Evolutionary conservation across 2,797 vertebrate species (phyloP).

Genomic region (Sylvilagus floridanus): DNA sequence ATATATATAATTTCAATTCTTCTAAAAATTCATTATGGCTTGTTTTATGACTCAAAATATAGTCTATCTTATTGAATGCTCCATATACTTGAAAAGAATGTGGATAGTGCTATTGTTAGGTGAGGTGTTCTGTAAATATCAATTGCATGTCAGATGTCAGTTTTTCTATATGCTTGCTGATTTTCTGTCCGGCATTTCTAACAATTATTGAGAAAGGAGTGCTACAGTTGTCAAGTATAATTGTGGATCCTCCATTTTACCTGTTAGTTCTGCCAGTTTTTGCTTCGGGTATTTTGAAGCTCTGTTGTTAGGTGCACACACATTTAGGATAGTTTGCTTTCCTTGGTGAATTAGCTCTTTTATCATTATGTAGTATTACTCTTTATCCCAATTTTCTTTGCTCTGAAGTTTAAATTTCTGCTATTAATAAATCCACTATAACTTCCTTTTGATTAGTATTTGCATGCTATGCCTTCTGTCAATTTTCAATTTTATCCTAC

Average conservation of each 20-base stretch:
- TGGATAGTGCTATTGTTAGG: not conserved
- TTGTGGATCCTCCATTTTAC: conserved; percentile 66
- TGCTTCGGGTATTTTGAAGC: conserved; percentile 70
- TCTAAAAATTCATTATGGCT: conserved; percentile 58
- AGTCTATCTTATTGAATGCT: conserved; percentile 50
- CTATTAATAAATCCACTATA: conserved; percentile 43
- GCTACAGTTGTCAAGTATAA: conserved; percentile 66
- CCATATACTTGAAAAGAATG: conserved; percentile 67
- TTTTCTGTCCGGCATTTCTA: conserved; percentile 66
- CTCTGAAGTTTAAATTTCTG: conserved; percentile 67
- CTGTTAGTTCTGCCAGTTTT: conserved; percentile 69
- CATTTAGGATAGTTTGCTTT: conserved; percentile 46
- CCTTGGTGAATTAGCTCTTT: conserved; percentile 62
- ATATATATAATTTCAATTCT: conserved; percentile 46
- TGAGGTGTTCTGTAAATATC: conserved; percentile 59
- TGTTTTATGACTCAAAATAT: conserved; percentile 53
- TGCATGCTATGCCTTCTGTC: conserved; percentile 41
- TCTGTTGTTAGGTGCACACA: conserved; percentile 47
- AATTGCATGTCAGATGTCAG: conserved; percentile 56
- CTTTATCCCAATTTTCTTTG: conserved; percentile 63
- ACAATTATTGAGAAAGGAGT: conserved; percentile 63
- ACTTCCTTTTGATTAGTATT: conserved; percentile 62
- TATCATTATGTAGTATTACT: conserved; percentile 55
- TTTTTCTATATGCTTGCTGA: conserved; percentile 65
- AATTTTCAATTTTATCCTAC: conserved; percentile 34